Evolutionary conservation across 1,140 invertebrate genomes (phyloP).

Genomic region (Procambarus clarkii): DNA sequence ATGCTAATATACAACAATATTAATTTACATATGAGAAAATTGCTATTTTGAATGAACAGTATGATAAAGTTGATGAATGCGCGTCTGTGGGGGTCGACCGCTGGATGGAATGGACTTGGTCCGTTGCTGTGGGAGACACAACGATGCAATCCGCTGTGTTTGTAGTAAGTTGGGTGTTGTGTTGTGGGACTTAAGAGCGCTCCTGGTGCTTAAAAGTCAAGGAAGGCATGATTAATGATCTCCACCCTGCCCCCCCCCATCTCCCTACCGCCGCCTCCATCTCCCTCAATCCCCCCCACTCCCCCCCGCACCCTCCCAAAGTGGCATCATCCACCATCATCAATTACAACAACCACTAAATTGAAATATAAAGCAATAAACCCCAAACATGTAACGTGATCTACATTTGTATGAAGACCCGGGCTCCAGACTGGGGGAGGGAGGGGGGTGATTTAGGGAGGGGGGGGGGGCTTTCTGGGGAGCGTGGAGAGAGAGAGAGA

Average conservation of each 20-base stretch:
- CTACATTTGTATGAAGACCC: slow-evolving; percentile 54
- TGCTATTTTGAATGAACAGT: too few species aligned
- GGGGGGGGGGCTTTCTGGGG: background rate
- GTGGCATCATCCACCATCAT: slow-evolving; percentile 1
- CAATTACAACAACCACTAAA: slow-evolving; percentile 57
- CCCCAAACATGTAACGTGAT: slow-evolving; percentile 61
- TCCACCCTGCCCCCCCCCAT: background rate
- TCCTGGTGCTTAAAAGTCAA: background rate
- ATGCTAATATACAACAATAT: too few species aligned
- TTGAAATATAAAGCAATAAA: slow-evolving; percentile 65
- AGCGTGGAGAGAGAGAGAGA: background rate
- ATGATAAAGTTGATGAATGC: too few species aligned
- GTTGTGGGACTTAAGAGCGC: too few species aligned
- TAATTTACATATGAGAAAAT: too few species aligned
- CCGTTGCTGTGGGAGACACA: too few species aligned
- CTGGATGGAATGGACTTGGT: too few species aligned
- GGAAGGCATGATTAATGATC: background rate
- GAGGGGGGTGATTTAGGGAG: background rate
- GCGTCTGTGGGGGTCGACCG: too few species aligned
- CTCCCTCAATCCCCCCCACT: background rate
- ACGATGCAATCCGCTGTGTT: too few species aligned
- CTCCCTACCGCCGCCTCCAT: background rate
- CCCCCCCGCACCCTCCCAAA: background rate
- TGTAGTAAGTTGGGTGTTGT: too few species aligned
- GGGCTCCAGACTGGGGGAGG: background rate